These are phyloP conservation scores for Mamestra brassicae DNA, from an alignment of 2,888 invertebrate species.

Conservation along the genomic window DNA sequence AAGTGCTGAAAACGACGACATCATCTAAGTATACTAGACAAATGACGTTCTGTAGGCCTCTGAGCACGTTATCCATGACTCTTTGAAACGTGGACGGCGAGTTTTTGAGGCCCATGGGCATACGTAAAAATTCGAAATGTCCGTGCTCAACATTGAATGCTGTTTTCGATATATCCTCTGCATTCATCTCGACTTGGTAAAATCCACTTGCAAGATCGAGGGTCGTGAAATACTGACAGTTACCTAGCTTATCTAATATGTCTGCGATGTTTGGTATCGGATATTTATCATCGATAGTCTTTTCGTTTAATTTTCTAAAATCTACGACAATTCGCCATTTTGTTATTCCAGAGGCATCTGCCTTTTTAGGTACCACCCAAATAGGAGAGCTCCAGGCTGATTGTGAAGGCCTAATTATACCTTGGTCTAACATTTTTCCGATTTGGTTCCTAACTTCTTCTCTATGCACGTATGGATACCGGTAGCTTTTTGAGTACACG, in stretches of 20 bases:
- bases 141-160: constrained; percentile 14
- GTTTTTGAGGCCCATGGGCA: background rate
- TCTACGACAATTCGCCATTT: too few relatives aligned
- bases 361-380: background rate
- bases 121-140: constrained; percentile 16
- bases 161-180: background rate
- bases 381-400: background rate
- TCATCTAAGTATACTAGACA: constrained; percentile 12
- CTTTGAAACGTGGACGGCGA: background rate
- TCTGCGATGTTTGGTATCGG: background rate
- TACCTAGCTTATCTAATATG: constrained; percentile 17
- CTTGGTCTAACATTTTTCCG: background rate
- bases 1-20: background rate
- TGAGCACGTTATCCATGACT: background rate
- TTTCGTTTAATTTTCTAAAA: too few relatives aligned
- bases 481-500: background rate
- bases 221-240: too few relatives aligned
- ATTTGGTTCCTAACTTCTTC: background rate
- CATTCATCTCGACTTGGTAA: too few relatives aligned
- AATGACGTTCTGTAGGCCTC: background rate
- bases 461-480: background rate
- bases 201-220: too few relatives aligned
- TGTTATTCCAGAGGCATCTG: too few relatives aligned
- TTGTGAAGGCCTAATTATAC: background rate
- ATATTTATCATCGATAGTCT: too few relatives aligned